Evolutionary conservation across 2,888 invertebrate species (phyloP), one percentile per base, ranked within the genome.

Genomic region (Aquatica leii): DNA sequence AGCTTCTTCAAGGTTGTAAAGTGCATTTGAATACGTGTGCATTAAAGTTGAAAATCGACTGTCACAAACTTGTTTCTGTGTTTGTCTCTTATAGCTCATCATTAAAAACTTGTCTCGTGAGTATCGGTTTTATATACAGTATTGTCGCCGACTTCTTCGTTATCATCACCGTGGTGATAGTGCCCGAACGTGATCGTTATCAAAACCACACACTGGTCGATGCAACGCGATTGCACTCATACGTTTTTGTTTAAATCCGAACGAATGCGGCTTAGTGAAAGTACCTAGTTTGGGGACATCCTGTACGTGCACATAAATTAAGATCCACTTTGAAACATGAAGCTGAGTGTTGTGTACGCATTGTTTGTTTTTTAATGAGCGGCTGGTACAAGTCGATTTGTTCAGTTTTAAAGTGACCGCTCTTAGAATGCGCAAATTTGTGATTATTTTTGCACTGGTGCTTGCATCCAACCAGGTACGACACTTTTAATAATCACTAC

Each of bases 51-150:
- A 62, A 37, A 62, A 54, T 62, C 62, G 58, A 37, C 24, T 41
- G 9, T 24, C 48, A 35, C 40, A 18, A 54, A 62, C 62, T 62
- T 48, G 62, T 58, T 58, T n/a, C n/a, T 62, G 40, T 52, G 48
- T 48, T 52, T 53, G 52, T 55, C 46, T 56, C 20, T n/a, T n/a
- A n/a, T n/a, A n/a, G n/a, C 24, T 24, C 21, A 20, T 34, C 50
- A 37, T 46, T 43, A 58, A 62, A 62, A 62, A 62, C 62, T 59
- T 20, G 62, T 62, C 58, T 53, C 12, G 31, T 14, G 14, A 62
- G 62, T 57, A 62, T 57, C 46, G 15, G 34, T 41, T 40, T 49
- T 31, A 41, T 31, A 18, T 34, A 43, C 43, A 43, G 43, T 40
- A 40, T 14, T 6, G 9, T 34, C 24, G 24, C 24, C 4, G 6